These are phyloP conservation scores for Florisuga fusca DNA, from an alignment of 2,797 vertebrate species.

Conservation along the genomic window DNA sequence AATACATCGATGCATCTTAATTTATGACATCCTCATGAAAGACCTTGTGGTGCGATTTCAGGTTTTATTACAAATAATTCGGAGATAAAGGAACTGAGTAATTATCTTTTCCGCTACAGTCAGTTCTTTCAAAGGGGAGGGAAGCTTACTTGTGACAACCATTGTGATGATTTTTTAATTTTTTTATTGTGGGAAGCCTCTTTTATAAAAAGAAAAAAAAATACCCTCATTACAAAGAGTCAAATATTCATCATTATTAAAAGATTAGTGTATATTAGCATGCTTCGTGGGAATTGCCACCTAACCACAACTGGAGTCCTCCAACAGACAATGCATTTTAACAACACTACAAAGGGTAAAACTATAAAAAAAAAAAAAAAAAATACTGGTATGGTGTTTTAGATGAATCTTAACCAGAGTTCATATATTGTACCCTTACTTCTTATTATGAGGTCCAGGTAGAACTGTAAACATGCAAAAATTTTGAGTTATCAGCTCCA, in stretches of 20 bases:
- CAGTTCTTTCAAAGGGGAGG: conserved; percentile 75
- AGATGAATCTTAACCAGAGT: background rate
- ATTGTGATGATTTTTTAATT: conserved; percentile 66
- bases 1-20: conserved; percentile 83
- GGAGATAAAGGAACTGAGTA: conserved; percentile 80
- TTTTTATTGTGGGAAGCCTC: conserved; percentile 58
- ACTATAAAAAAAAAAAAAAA: background rate
- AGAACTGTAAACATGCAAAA: background rate
- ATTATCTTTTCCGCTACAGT: conserved; percentile 80
- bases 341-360: background rate
- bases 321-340: conserved; percentile 44
- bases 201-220: conserved; percentile 48
- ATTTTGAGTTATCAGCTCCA: background rate
- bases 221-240: conserved; percentile 54
- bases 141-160: conserved; percentile 68
- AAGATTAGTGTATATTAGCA: conserved; percentile 61
- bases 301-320: conserved; percentile 53
- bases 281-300: conserved; percentile 73
- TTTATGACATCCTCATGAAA: conserved; percentile 83
- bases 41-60: conserved; percentile 82
- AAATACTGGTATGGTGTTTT: background rate
- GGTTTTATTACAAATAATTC: conserved; percentile 85
- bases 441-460: background rate
- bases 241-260: conserved; percentile 71
- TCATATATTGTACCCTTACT: background rate